phyloP scores from a whole-genome alignment of 2,797 vertebrate genomes.

The Sphenodon punctatus region DNA sequence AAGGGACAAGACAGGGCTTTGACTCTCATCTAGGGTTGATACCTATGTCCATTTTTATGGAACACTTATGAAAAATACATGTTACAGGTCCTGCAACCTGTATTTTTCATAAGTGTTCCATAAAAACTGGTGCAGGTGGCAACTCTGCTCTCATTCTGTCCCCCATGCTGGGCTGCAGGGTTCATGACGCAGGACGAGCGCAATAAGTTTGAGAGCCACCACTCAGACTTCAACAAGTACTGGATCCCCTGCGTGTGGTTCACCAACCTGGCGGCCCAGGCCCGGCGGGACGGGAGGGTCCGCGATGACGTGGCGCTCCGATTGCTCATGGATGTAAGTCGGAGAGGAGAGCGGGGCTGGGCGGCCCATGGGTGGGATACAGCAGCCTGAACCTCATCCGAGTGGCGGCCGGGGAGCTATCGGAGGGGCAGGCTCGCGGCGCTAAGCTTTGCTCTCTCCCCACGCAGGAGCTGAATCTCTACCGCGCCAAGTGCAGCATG shows the following conservation, averaged over 20 bases:
- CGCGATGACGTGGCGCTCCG: conserved; percentile 85
- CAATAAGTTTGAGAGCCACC: conserved; percentile 83
- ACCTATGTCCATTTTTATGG: too few species aligned
- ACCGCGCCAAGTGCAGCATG: conserved; percentile 87
- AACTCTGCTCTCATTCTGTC: too few species aligned
- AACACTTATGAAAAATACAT: too few species aligned
- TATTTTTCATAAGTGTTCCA: too few species aligned
- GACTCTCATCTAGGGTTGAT: too few species aligned
- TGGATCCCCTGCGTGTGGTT: conserved; percentile 94
- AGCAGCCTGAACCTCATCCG: not conserved
- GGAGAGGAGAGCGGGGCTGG: fast-evolving
- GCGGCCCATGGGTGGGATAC: not conserved
- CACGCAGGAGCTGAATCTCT: conserved; percentile 88
- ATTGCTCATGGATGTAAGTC: conserved; percentile 87
- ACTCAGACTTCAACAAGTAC: conserved; percentile 93
- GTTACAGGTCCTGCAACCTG: too few species aligned
- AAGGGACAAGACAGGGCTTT: too few species aligned
- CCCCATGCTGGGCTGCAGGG: conserved; percentile 65
- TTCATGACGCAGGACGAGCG: conserved; percentile 86
- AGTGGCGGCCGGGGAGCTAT: too few species aligned
- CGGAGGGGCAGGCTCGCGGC: not conserved
- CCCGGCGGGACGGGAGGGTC: conserved; percentile 83
- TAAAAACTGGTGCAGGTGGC: too few species aligned
- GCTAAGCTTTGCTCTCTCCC: not conserved
- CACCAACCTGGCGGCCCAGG: conserved; percentile 85